A percentile compares a stretch with the other conserved stretches of the same genome.
phyloP scores from a whole-genome alignment of 2,797 vertebrate species.

The Thalassophryne amazonica region DNA sequence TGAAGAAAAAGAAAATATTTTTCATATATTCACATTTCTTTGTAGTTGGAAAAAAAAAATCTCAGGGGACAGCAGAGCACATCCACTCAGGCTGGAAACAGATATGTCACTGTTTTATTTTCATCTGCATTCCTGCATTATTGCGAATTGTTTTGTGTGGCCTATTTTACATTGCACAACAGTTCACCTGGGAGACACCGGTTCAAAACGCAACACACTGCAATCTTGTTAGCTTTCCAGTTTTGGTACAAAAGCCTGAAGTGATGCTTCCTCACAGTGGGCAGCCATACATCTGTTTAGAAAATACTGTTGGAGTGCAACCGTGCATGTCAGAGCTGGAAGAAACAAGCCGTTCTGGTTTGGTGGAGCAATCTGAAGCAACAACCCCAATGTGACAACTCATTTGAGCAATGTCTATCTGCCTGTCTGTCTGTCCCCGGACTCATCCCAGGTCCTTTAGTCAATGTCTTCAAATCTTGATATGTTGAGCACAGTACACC shows the following conservation, averaged over 20 bases:
- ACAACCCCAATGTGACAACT: not conserved
- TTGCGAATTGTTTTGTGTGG: slow-evolving; percentile 25
- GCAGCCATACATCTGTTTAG: slow-evolving; percentile 56
- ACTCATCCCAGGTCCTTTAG: too few relatives aligned
- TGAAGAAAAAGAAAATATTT: too few relatives aligned
- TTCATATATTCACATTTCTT: slow-evolving; percentile 1
- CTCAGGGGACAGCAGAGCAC: slow-evolving; percentile 9
- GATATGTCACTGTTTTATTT: slow-evolving; percentile 18
- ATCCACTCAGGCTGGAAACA: slow-evolving; percentile 8
- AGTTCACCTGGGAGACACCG: slow-evolving; percentile 42
- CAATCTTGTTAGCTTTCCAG: slow-evolving; percentile 34
- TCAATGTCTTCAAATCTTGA: too few relatives aligned
- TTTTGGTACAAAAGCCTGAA: slow-evolving; percentile 42
- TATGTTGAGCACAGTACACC: too few relatives aligned
- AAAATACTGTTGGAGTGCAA: slow-evolving; percentile 24
- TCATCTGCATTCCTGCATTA: slow-evolving; percentile 13
- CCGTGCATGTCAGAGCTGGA: slow-evolving; percentile 8
- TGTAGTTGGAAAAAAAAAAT: slow-evolving; percentile 1
- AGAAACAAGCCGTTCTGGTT: slow-evolving; percentile 12
- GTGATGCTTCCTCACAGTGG: slow-evolving; percentile 42
- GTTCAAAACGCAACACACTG: slow-evolving; percentile 26
- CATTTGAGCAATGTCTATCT: too few relatives aligned
- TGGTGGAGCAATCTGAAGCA: slow-evolving; percentile 9
- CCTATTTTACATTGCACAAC: slow-evolving; percentile 37
- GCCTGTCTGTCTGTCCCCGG: too few relatives aligned